Percentiles rank a stretch among this genome's conserved stretches.
phyloP scores from a whole-genome alignment of 2,888 invertebrate genomes.

The Gnatocerus cornutus region DNA sequence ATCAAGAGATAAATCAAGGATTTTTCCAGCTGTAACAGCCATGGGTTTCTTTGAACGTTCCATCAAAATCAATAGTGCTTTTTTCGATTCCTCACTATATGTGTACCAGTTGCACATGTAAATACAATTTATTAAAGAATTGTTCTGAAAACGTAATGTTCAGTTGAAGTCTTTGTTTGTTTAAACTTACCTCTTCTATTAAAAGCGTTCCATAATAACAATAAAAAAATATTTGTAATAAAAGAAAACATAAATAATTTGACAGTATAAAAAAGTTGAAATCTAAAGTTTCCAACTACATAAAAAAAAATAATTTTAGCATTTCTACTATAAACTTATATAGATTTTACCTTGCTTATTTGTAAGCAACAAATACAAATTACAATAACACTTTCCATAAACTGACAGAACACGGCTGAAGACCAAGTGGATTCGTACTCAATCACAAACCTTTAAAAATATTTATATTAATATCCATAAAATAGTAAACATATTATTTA shows the following conservation, averaged over 20 bases:
- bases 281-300: neutral
- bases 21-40: constrained; percentile 7
- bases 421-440: neutral
- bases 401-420: neutral
- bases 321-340: no score
- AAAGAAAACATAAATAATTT: neutral
- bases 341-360: no score
- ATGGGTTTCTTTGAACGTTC: constrained; percentile 8
- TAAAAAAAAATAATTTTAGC: constrained; percentile 2
- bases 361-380: neutral
- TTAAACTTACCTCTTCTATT: constrained; percentile 1
- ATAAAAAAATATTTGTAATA: constrained; percentile 6
- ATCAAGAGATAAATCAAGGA: constrained; percentile 2
- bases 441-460: neutral
- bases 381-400: neutral
- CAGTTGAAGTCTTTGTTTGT: no score
- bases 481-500: no score
- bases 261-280: neutral
- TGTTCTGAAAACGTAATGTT: constrained; percentile 16
- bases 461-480: neutral
- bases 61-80: constrained; percentile 10
- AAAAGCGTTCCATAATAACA: constrained; percentile 8
- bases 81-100: neutral
- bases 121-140: neutral
- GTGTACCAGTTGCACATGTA: neutral